Conservation (phyloP, 2,113 vertebrate species). For the Rhombomys opimus region DNA sequence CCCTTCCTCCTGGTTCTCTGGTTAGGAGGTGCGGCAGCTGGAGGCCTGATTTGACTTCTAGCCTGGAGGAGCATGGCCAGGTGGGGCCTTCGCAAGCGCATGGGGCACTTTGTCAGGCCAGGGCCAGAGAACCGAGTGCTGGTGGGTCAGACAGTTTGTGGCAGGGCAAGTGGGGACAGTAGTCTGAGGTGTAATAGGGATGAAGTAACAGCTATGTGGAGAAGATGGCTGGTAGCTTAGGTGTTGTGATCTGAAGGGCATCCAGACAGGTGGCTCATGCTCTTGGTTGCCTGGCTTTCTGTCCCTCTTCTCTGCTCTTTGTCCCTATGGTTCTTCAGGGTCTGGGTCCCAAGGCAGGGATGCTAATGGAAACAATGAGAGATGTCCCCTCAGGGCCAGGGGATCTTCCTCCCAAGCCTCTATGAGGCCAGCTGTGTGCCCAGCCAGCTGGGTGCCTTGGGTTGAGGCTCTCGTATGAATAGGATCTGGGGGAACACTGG, state of each 20-base stretch:
- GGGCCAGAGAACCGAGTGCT: not conserved
- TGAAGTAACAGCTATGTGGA: not conserved
- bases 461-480: accelerated
- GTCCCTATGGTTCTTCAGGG: not conserved
- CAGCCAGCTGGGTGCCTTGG: not conserved
- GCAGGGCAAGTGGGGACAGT: not conserved
- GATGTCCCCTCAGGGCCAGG: not conserved
- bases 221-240: not conserved
- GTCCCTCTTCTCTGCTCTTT: not conserved
- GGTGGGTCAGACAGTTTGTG: not conserved
- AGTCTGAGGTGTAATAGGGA: too few species aligned
- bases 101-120: not conserved
- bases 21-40: not conserved
- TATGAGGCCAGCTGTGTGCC: not conserved
- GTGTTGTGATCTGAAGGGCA: not conserved
- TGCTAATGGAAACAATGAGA: not conserved
- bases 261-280: not conserved
- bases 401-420: accelerated
- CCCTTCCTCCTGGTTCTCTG: not conserved
- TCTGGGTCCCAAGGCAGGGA: not conserved
- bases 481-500: not conserved
- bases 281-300: not conserved
- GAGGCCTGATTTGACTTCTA: not conserved
- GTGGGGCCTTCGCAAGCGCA: not conserved
- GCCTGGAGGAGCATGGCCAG: not conserved